Evolutionary conservation across 2,113 vertebrate species (phyloP).

Genomic region (Chionomys nivalis): DNA sequence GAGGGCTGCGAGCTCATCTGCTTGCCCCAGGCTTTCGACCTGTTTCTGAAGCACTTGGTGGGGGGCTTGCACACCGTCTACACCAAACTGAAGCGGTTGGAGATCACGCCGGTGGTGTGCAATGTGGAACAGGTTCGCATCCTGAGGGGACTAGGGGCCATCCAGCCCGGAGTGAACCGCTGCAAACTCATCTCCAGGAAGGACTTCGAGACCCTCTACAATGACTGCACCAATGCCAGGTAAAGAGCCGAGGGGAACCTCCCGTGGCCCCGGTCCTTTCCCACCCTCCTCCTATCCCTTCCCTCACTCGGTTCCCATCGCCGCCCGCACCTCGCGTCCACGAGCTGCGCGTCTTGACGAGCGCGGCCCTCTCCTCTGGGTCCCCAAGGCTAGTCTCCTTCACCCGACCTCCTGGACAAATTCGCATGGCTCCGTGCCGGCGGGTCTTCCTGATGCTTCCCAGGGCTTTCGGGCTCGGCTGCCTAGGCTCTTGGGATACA

Average conservation of each 20-base stretch:
- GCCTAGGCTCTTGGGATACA: neutral
- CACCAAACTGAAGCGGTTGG: conserved; percentile 98
- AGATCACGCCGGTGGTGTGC: conserved; percentile 99
- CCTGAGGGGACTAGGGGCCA: conserved; percentile 96
- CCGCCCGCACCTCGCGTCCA: conserved; percentile 33
- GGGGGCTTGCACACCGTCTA: conserved; percentile 99
- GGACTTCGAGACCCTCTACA: conserved; percentile 99
- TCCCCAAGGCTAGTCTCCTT: neutral
- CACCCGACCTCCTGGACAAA: conserved; percentile 3
- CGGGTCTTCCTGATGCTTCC: neutral
- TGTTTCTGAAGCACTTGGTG: conserved; percentile 99
- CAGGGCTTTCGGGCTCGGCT: neutral
- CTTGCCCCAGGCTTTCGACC: conserved; percentile 98
- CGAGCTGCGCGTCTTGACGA: neutral
- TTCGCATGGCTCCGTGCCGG: conserved; percentile 41
- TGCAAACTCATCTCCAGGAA: conserved; percentile 99
- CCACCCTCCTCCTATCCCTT: neutral
- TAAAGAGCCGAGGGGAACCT: conserved; percentile 78
- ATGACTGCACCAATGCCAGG: conserved; percentile 99
- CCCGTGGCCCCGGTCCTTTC: neutral
- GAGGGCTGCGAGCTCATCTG: conserved; percentile 98
- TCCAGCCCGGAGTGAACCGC: conserved; percentile 98
- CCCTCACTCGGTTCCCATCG: neutral
- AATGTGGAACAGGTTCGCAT: conserved; percentile 99
- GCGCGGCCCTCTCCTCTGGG: neutral